phyloP scores from a whole-genome alignment of 1,140 invertebrate species.

The Drosophila sucinea region DNA sequence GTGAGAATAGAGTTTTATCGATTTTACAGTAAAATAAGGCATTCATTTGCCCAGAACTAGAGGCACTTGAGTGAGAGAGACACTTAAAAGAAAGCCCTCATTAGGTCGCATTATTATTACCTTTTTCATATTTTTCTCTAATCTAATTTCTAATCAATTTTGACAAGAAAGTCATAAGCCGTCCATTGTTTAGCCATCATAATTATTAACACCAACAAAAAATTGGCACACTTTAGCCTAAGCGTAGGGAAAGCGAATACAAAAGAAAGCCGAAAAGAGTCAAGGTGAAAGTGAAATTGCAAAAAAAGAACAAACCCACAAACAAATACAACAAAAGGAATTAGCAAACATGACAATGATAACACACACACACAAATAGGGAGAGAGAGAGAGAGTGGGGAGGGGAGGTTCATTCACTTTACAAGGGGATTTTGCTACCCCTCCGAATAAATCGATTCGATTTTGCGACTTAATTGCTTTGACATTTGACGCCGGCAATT shows the following conservation, averaged over 20 bases:
- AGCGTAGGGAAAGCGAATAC: constrained; percentile 37
- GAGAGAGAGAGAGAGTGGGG: constrained; percentile 12
- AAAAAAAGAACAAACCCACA: constrained; percentile 28
- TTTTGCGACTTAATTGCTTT: constrained; percentile 75
- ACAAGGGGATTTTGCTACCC: constrained; percentile 23
- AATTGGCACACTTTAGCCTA: constrained; percentile 71
- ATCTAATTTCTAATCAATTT: not conserved
- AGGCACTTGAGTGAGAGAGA: too few species aligned
- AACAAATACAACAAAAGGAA: constrained; percentile 65
- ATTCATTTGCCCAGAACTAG: too few species aligned
- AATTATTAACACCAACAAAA: constrained; percentile 53
- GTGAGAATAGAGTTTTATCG: too few species aligned
- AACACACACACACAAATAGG: constrained; percentile 48
- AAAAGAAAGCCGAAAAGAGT: constrained; percentile 36
- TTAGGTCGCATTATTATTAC: too few species aligned
- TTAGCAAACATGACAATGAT: constrained; percentile 79
- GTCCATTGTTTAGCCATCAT: constrained; percentile 56
- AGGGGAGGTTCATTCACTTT: constrained; percentile 8
- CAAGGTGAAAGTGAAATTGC: constrained; percentile 69
- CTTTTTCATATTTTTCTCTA: not conserved
- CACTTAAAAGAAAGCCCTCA: not conserved
- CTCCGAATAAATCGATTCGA: constrained; percentile 47
- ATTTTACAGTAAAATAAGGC: too few species aligned
- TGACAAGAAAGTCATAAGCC: constrained; percentile 24
- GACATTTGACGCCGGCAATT: constrained; percentile 76